These are phyloP conservation scores for Pyrgilauda ruficollis DNA, from an alignment of 2,113 vertebrate genomes.

Conservation along the genomic window DNA sequence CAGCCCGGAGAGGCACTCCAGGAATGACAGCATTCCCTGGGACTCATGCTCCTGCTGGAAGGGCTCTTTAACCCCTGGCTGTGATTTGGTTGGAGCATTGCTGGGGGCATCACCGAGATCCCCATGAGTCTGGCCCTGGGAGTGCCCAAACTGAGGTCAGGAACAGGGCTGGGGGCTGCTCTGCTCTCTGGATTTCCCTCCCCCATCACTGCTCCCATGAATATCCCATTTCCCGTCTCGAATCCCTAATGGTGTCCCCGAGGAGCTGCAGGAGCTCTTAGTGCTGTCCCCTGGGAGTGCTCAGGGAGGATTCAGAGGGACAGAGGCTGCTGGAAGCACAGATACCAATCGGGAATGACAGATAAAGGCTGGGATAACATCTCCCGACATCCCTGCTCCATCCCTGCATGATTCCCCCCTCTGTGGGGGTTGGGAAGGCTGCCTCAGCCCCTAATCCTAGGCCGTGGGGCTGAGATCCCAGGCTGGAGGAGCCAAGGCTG, in stretches of 20 bases:
- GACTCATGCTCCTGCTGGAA: neutral
- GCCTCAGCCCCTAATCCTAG: neutral
- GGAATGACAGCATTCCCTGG: neutral
- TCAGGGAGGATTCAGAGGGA: neutral
- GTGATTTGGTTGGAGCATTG: accelerated
- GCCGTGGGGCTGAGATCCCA: neutral
- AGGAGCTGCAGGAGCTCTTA: neutral
- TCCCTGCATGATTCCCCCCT: neutral
- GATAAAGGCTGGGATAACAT: neutral
- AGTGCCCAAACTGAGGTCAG: neutral
- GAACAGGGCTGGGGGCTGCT: neutral
- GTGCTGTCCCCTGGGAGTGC: neutral
- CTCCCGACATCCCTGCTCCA: neutral
- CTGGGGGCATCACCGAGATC: neutral
- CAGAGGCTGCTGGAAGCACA: neutral
- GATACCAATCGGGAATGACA: neutral
- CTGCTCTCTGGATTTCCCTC: neutral
- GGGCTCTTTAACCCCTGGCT: accelerated
- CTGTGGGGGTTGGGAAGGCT: neutral
- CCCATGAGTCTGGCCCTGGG: neutral
- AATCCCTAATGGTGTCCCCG: neutral
- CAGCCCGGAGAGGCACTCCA: accelerated
- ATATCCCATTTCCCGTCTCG: neutral
- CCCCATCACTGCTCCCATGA: neutral
- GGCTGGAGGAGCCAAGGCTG: neutral